Base-by-base conservation (phyloP, 2,888 invertebrate genomes). In the Quadriops clusia region DNA sequence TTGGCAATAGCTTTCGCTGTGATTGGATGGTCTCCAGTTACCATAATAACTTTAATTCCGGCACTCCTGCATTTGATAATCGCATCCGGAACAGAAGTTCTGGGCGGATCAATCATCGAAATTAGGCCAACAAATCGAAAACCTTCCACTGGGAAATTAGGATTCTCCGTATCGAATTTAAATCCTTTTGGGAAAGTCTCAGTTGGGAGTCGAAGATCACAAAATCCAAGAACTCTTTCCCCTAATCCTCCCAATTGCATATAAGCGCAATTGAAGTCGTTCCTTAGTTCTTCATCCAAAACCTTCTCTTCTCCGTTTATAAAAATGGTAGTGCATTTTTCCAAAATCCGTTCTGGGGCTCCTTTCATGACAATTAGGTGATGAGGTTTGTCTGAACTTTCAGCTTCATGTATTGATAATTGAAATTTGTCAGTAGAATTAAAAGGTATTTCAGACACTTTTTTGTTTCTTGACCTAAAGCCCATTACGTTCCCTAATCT, bases 41-140 rank as follows among this genome's bases (percentile, higher is more conserved):
- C 89, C 90, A 91, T 91, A 63, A 91, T 90, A 21, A 45, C 84
- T 72, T 91, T 91, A 58, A 93, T 95, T 64, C 95, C 95, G 56
- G 94, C 95, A 45, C 89, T 89, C 51, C 94, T 78, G 67, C 95
- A 95, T 64, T 93, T 94, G 51, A 87, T 87, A 4, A 95, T 94
- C 42, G 95, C 95, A 60, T 94, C 93, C n/a, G 94, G 94, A 39
- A 95, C 95, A 53, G 93, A 93, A 45, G 93, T 91, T 49, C 95
- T 74, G 9, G 95, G 95, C 30, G 95, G 95, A 66, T 95, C 95
- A 66, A 95, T 94, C 93, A 95, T 93, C 43, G 93, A 91, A 86
- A 95, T 91, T 16, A 95, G 75, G 30, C 94, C 95, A 31, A 94
- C 87, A 61, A 95, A 95, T 43, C 94, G 76, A 30, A 94, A 75